Percentiles rank a stretch among this genome's conserved stretches.
Conservation (phyloP, 2,888 invertebrate genomes). For the Strigamia crassipes region DNA sequence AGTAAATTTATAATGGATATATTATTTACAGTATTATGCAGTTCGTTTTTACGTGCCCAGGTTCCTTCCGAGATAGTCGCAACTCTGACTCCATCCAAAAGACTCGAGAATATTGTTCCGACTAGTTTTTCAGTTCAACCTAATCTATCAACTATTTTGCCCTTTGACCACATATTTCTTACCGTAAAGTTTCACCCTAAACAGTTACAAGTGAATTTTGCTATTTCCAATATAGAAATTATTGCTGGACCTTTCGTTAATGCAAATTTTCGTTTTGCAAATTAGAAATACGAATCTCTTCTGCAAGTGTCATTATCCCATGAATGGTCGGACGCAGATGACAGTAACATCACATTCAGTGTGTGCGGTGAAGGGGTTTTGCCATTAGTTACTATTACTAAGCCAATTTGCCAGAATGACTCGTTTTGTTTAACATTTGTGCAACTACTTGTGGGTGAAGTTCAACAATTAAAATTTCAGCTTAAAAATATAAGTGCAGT, state of each 20-base stretch:
- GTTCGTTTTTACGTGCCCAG: neutral
- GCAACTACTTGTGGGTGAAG: neutral
- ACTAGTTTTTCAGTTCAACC: slow-evolving; percentile 5
- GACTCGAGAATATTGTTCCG: neutral
- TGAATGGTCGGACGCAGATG: neutral
- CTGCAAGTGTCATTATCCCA: neutral
- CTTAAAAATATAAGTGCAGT: neutral
- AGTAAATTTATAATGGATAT: neutral
- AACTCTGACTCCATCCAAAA: neutral
- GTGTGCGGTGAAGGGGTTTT: neutral
- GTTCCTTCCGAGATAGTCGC: neutral
- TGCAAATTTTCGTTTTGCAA: neutral
- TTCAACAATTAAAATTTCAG: neutral
- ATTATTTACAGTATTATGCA: neutral
- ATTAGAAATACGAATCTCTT: slow-evolving; percentile 5
- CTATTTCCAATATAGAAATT: too few relatives aligned
- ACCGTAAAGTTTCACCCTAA: neutral
- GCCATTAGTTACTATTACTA: neutral
- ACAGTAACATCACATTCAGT: neutral
- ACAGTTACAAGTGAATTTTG: neutral
- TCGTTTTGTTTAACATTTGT: neutral
- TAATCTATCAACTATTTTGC: neutral
- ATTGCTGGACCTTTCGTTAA: neutral
- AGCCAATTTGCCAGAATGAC: neutral
- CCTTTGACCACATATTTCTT: neutral